Evolutionary conservation across 2,797 vertebrate genomes (phyloP), one percentile per base, ranked within the genome.

Genomic region (Coregonus ussuriensis): DNA sequence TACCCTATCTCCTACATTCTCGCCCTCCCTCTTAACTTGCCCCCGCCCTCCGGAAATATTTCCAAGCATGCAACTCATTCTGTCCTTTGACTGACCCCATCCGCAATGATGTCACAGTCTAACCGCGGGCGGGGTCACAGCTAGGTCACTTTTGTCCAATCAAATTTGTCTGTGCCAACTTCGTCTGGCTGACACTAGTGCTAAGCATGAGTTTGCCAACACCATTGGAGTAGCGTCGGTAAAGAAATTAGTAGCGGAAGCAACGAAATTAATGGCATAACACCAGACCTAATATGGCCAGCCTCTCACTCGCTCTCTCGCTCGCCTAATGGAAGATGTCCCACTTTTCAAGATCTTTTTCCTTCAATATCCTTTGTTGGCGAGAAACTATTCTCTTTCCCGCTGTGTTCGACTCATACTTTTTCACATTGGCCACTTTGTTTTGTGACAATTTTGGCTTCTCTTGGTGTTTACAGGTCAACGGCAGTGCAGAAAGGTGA

Each of bases 21-120:
- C 5, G 1, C 4, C 54, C 56, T 14, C 51, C 7, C 16, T 11
- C 16, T 15, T 41, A n/a, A 54, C n/a, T 6, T 13, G 9, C 35
- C 35, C 29, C 54, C 54, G 1, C 18, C 56, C 6, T 56, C n/a
- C 3, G 14, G 29, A 67, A 13, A 29, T 76, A 84, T 86, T 91
- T 82, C 87, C 91, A 92, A 90, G 71, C 80, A 92, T 93, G 89
- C 92, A 88, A 72, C 78, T 25, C 66, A 81, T 81, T 85, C 41
- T 93, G 90, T 87, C 92, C 94, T 91, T 81, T 86, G 72, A 6
- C 3, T 91, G 92, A 95, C 92, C 93, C 87, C 74, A 0, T 82
- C 79, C 78, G 33, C 85, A 82, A 67, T 87, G 84, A 90, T 84
- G 69, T 54, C 74, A 83, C 33, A 15, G 85, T 86, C 74, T 88